phyloP scores from a whole-genome alignment of 2,888 invertebrate species.

The Synergus itoensis region DNA sequence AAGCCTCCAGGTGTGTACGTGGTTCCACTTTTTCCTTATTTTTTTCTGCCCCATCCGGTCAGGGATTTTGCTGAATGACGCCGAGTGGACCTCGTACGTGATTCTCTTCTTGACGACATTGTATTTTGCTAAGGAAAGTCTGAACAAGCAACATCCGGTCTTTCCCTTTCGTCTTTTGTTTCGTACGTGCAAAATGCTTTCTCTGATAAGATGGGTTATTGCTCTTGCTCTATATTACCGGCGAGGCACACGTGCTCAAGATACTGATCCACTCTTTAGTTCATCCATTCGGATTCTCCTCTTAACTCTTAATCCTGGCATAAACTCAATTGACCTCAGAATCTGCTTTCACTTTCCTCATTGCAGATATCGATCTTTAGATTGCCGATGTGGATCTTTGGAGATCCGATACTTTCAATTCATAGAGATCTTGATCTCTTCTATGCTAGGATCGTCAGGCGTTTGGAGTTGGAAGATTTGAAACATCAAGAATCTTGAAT shows the following conservation, averaged over 20 bases:
- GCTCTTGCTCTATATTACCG: constrained; percentile 10
- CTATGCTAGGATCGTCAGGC: background rate
- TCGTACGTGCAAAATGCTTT: constrained; percentile 31
- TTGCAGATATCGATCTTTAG: background rate
- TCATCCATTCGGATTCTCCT: background rate
- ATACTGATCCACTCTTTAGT: background rate
- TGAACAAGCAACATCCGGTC: constrained; percentile 30
- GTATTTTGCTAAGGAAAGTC: background rate
- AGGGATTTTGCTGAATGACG: constrained; percentile 33
- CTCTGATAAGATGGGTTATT: constrained; percentile 26
- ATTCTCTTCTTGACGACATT: constrained; percentile 29
- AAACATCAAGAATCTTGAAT: background rate
- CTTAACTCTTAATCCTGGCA: background rate
- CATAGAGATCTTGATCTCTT: too few species aligned
- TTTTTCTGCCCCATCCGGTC: constrained; percentile 5
- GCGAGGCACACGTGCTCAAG: constrained; percentile 14
- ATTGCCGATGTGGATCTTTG: too few species aligned
- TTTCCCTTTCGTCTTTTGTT: constrained; percentile 6
- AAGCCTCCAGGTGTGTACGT: background rate
- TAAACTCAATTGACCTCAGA: constrained; percentile 12
- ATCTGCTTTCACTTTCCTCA: background rate
- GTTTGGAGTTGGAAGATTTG: background rate
- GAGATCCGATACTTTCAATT: too few species aligned
- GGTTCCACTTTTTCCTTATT: constrained; percentile 18
- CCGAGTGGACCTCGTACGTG: constrained; percentile 14